A percentile compares a stretch with the other conserved stretches of the same genome.
Conservation (phyloP, 2,888 invertebrate species). For the Bellardia pandia region DNA sequence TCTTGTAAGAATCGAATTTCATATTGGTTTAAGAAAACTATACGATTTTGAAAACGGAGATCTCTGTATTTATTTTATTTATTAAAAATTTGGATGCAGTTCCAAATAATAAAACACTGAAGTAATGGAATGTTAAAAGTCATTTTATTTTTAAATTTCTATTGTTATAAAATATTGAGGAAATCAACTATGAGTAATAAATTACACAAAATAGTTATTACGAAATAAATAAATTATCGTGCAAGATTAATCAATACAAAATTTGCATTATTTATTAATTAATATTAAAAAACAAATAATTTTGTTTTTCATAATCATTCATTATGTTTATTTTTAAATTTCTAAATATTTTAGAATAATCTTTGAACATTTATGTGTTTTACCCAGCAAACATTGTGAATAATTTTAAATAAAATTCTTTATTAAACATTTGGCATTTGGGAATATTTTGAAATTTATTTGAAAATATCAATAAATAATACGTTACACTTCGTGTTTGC, state of each 20-base stretch:
- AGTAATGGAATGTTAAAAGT: conserved; percentile 1
- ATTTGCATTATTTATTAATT: not conserved
- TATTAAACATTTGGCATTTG: too few relatives aligned
- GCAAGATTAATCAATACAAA: not conserved
- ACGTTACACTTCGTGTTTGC: too few relatives aligned
- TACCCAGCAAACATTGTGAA: too few relatives aligned
- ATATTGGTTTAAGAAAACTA: too few relatives aligned
- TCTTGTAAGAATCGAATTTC: too few relatives aligned
- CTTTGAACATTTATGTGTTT: not conserved
- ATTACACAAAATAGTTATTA: not conserved
- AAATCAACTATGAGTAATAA: conserved; percentile 17
- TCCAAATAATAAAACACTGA: not conserved
- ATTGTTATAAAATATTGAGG: conserved; percentile 2
- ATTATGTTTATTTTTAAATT: not conserved
- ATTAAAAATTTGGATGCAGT: not conserved
- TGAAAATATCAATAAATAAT: too few relatives aligned
- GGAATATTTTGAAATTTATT: too few relatives aligned
- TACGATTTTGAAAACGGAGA: too few relatives aligned
- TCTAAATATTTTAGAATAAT: not conserved
- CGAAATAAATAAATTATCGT: not conserved
- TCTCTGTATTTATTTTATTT: not conserved
- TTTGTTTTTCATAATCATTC: not conserved
- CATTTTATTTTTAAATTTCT: not conserved
- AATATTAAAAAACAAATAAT: not conserved
- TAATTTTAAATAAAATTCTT: too few relatives aligned